Conservation (phyloP, 2,113 vertebrate species). For the Copsychus sechellarum region DNA sequence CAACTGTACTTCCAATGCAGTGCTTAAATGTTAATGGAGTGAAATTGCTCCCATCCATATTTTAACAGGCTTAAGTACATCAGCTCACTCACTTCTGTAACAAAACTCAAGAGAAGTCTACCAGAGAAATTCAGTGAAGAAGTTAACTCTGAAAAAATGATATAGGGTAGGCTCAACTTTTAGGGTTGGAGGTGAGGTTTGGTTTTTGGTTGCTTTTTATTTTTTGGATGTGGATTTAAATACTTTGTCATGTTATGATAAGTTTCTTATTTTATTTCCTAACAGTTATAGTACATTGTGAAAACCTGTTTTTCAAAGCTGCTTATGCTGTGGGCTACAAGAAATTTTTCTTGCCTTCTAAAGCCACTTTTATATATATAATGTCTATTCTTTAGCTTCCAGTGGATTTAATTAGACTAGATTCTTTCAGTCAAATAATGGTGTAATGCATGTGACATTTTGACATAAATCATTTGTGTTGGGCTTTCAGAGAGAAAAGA, state of each 20-base stretch:
- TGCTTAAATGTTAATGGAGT: conserved; percentile 67
- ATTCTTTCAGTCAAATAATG: background rate
- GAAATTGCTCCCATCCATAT: conserved; percentile 57
- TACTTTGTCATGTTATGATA: background rate
- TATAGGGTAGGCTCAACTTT: background rate
- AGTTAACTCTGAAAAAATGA: background rate
- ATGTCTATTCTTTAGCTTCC: background rate
- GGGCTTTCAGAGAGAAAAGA: background rate
- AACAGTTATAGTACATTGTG: background rate
- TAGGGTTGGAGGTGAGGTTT: background rate
- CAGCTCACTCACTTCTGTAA: background rate
- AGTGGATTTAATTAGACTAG: background rate
- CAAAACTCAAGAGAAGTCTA: background rate
- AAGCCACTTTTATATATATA: background rate
- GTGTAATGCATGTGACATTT: background rate
- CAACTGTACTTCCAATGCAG: conserved; percentile 11
- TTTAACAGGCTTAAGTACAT: conserved; percentile 46
- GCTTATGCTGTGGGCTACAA: background rate
- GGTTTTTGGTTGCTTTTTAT: background rate
- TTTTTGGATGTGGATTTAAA: background rate
- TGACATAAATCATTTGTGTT: background rate
- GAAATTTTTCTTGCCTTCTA: background rate
- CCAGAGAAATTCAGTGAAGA: background rate
- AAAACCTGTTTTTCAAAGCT: background rate
- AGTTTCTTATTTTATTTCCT: background rate